Base-by-base conservation (phyloP, 2,888 invertebrate species). In the Blastobasis adustella region DNA sequence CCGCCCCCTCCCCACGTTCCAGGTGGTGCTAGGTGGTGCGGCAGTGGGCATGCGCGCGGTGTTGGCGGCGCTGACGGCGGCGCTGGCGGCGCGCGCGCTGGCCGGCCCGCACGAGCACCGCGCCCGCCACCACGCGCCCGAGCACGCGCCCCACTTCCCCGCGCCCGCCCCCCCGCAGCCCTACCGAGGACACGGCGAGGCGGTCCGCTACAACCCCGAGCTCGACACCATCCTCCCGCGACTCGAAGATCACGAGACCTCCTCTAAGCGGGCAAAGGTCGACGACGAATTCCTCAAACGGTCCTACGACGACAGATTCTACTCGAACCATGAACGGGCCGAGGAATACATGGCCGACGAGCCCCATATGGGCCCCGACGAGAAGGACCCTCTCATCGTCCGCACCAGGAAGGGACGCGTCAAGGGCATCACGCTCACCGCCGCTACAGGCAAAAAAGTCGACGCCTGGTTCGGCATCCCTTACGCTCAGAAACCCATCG, bases 401-500 rank as follows among this genome's bases (percentile, higher is more conserved):
- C 90, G 92, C 62, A 96, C 95, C 37, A 92, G 91, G 66, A 95
- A 94, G 79, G 95, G 95, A 53, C 91, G 91, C 74, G 92, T 96
- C 47, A 90, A 92, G 65, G 96, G 96, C n/a, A 89, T 91, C 56
- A 94, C 95, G 47, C 82, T 94, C 60, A 92, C 90, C 38, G 92
- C 95, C 10, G 91, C 93, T 58, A 93, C 95, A 55, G 93, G 93
- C 53, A 93, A 96, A 79, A 91, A 92, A 76, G 93, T 96, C 56
- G 95, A 96, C 75, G 94, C 94, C 5, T 96, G 95, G 94, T 89
- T 93, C 67, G 94, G 95, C 42, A 94, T 95, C 58, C 95, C 95
- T 4, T 95, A 95, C 74, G 95, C 94, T 62, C 93, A 95, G 78
- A 94, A 94, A 79, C 94, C 94, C 5, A 58, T 94, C 47, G 94